A percentile compares a stretch with the other conserved stretches of the same genome.
Conservation (phyloP, 2,888 invertebrate genomes). For the Lobophora halterata region DNA sequence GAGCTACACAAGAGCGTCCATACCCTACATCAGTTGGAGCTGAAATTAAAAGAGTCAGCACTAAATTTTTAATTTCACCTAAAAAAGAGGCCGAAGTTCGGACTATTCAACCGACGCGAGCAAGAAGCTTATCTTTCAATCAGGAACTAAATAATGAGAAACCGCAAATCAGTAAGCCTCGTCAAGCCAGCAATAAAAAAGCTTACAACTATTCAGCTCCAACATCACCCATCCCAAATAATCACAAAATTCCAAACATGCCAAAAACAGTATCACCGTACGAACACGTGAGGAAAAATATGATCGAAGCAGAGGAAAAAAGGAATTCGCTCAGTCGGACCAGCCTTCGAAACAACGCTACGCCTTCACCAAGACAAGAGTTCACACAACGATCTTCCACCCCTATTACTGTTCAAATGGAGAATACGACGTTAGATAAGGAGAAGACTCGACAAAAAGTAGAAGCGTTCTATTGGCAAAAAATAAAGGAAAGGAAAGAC, state of each 20-base stretch:
- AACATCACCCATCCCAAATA: conserved; percentile 62
- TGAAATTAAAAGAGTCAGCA: conserved; percentile 72
- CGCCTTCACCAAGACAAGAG: conserved; percentile 43
- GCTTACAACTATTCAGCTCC: conserved; percentile 74
- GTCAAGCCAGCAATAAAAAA: conserved; percentile 36
- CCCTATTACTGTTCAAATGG: conserved; percentile 23
- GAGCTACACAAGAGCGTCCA: conserved; percentile 51
- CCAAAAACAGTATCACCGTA: conserved; percentile 70
- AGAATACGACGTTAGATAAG: conserved; percentile 51
- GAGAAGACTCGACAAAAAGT: conserved; percentile 80
- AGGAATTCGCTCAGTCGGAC: conserved; percentile 56
- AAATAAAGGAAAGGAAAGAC: conserved; percentile 82
- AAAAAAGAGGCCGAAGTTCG: conserved; percentile 74
- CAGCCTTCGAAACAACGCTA: conserved; percentile 42
- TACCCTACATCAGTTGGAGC: conserved; percentile 69
- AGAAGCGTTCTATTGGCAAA: conserved; percentile 86
- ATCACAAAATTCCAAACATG: conserved; percentile 65
- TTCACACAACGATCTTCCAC: conserved; percentile 34
- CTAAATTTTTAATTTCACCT: conserved; percentile 69
- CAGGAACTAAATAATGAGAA: conserved; percentile 36
- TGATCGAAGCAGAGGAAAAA: conserved; percentile 66
- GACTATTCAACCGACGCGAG: conserved; percentile 67
- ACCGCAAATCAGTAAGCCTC: conserved; percentile 16
- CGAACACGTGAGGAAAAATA: conserved; percentile 61
- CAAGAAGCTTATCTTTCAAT: conserved; percentile 65